Conservation (phyloP, 2,888 invertebrate species). For the Mesoligia furuncula region DNA sequence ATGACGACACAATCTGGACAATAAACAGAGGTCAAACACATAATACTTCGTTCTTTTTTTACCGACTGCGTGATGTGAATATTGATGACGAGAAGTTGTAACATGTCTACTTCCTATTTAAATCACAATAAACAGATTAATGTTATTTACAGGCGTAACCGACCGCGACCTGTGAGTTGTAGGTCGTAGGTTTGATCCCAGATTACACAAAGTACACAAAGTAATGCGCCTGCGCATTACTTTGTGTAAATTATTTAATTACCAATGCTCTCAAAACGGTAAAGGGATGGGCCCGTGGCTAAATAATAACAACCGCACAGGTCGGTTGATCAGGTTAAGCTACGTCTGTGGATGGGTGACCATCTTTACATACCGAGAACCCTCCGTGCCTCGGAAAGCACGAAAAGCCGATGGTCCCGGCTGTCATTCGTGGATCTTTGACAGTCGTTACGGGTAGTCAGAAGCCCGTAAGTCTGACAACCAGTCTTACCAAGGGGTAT, state of each 20-base stretch:
- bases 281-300: too few species aligned
- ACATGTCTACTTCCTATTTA: conserved; percentile 18
- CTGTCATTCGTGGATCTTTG: too few species aligned
- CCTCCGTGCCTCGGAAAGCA: too few species aligned
- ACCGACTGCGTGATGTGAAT: conserved; percentile 29
- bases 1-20: conserved; percentile 5
- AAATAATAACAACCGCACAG: too few species aligned
- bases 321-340: too few species aligned
- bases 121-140: conserved; percentile 16
- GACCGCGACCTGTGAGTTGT: background rate
- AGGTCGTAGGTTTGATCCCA: background rate
- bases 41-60: conserved; percentile 31
- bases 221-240: background rate
- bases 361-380: too few species aligned
- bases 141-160: conserved; percentile 7
- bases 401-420: too few species aligned
- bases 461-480: too few species aligned
- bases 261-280: background rate
- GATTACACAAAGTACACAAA: too few species aligned
- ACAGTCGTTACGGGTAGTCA: too few species aligned
- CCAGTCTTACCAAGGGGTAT: too few species aligned
- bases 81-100: conserved; percentile 6
- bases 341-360: too few species aligned
- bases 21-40: conserved; percentile 41
- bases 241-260: background rate